Evolutionary conservation across 2,888 invertebrate genomes (phyloP).

Genomic region (Oconnorella tubifera): DNA sequence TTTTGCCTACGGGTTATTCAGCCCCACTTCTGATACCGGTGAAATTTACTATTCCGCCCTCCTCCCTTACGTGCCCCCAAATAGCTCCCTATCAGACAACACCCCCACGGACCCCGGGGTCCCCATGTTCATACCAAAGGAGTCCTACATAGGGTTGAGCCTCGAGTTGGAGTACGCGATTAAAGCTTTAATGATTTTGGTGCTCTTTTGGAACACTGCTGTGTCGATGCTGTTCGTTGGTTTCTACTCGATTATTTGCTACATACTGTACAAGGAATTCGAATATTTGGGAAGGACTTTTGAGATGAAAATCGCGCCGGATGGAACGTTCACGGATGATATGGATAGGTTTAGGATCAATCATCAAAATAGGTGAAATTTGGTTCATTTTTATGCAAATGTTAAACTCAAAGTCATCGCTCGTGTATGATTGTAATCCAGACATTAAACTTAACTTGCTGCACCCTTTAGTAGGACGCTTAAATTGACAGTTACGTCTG

Average conservation of each 20-base stretch:
- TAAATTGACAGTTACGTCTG: no score
- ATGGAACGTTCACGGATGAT: constrained; percentile 28
- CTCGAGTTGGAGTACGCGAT: not conserved
- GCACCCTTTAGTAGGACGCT: no score
- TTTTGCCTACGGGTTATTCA: not conserved
- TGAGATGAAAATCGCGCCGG: constrained; percentile 27
- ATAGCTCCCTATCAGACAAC: no score
- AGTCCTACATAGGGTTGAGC: no score
- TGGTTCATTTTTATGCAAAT: no score
- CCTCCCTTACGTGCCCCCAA: not conserved
- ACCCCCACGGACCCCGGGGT: no score
- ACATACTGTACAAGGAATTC: constrained; percentile 33
- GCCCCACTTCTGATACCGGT: not conserved
- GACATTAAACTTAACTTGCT: no score
- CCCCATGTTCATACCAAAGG: no score
- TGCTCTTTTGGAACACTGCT: constrained; percentile 14
- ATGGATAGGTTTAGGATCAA: constrained; percentile 39
- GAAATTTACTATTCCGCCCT: not conserved
- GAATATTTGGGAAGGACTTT: constrained; percentile 30
- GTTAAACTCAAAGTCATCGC: no score
- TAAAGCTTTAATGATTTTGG: not conserved
- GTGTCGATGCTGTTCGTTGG: constrained; percentile 24
- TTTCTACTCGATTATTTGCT: constrained; percentile 29
- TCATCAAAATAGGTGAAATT: constrained; percentile 37
- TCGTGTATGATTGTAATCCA: no score